phyloP scores from a whole-genome alignment of 2,113 vertebrate genomes.

The Phalacrocorax carbo region DNA sequence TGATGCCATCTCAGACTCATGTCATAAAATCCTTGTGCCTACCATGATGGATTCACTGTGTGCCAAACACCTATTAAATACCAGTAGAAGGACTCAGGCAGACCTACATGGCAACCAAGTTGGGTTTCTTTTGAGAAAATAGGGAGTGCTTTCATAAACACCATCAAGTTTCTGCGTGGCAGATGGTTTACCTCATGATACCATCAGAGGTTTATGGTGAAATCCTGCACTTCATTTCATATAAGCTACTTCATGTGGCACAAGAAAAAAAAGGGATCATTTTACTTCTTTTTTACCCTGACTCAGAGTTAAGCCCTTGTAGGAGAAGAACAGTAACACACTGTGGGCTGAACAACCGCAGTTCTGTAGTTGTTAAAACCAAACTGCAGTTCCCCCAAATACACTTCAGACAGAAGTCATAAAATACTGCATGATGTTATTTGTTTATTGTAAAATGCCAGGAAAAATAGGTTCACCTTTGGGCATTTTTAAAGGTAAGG shows the following conservation, averaged over 20 bases:
- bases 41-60: neutral
- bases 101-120: neutral
- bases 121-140: neutral
- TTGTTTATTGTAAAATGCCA: conserved; percentile 52
- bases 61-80: neutral
- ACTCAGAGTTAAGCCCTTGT: neutral
- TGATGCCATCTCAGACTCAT: neutral
- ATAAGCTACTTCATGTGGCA: neutral
- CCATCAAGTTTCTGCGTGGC: neutral
- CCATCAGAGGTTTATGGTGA: neutral
- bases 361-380: conserved; percentile 30
- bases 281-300: neutral
- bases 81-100: neutral
- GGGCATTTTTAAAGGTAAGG: conserved; percentile 62
- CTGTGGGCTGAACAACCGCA: neutral
- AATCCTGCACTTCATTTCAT: neutral
- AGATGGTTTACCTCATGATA: neutral
- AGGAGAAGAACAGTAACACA: conserved; percentile 39
- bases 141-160: neutral
- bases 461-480: conserved; percentile 60
- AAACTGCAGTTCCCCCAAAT: conserved; percentile 31
- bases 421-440: conserved; percentile 63
- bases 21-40: neutral
- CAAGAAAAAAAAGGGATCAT: neutral
- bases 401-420: conserved; percentile 67